Evolutionary conservation across 2,113 vertebrate species (phyloP), one percentile per base, ranked within the genome.

Genomic region (Albula goreensis): DNA sequence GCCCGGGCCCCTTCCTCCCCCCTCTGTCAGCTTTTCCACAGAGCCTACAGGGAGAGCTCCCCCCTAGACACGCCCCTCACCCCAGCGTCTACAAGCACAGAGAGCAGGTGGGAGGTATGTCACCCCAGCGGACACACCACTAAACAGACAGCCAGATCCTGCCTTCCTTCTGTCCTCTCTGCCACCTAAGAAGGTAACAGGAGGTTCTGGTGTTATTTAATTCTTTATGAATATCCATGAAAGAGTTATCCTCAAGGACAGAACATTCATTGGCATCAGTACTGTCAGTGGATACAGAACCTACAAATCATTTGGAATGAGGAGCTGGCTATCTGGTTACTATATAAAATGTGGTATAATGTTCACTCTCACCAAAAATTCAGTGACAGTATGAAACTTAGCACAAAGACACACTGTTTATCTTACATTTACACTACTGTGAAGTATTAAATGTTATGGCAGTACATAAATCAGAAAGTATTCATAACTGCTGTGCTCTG

Each of bases 11-110:
- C 0, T 83, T 86, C 70, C 86, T 87, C 50, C n/a, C n/a, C 19
- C 86, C 89, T 11, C 86, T 86, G 25, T 48, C 85, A 6, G 2
- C 70, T 51, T 2, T 53, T 25, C 79, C 82, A 57, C 85, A 82
- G 4, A 50, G n/a, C 48, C 2, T 82, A 49, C 84, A 49, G 19
- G 88, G 87, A 22, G 88, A 88, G 13, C 51, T 81, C 48, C 6
- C 41, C n/a, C 25, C n/a, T 56, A 81, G 83, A 48, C 50, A 52
- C 22, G 52, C 48, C 74, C 56, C 82, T 5, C 49, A 83, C 57
- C 25, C 74, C 6, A 83, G 25, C 10, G 57, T 22, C 19, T 5
- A 51, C 31, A 84, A 31, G 49, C 74, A 85, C 22, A 50, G 52
- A 56, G 81, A 81, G 9, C 80, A 81, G 85, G 57, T 13, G 63